Percentiles rank a stretch among this genome's conserved stretches.
These are phyloP conservation scores for Echiichthys vipera DNA, from an alignment of 2,797 vertebrate species.

Conservation along the genomic window DNA sequence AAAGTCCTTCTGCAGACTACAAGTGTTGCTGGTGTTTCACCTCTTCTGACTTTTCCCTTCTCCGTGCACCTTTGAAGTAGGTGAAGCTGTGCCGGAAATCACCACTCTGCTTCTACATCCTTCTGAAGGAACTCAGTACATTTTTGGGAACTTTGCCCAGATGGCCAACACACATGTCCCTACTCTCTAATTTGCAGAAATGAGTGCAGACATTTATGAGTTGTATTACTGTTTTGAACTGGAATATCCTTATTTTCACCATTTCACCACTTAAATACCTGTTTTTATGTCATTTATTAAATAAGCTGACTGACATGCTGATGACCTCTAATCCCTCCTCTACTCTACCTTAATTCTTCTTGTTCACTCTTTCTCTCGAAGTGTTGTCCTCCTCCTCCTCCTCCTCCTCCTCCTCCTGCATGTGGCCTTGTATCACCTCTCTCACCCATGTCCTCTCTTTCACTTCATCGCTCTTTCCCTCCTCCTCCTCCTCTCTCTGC, in stretches of 20 bases:
- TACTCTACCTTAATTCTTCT: background rate
- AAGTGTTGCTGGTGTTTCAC: too few relatives aligned
- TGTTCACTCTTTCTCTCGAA: too few relatives aligned
- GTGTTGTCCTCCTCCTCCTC: constrained; percentile 19
- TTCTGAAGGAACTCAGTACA: background rate
- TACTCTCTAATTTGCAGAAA: background rate
- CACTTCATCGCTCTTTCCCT: constrained; percentile 1
- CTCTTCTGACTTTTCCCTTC: background rate
- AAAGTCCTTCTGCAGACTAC: background rate
- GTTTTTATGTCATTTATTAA: too few relatives aligned
- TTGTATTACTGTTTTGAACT: background rate
- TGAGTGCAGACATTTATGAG: background rate
- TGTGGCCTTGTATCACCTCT: constrained; percentile 42
- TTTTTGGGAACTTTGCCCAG: background rate
- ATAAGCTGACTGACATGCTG: background rate
- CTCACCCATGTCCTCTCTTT: constrained; percentile 7
- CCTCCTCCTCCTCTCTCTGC: constrained; percentile 30
- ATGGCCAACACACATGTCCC: background rate
- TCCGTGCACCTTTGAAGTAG: background rate
- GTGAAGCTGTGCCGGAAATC: background rate
- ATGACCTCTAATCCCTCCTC: background rate
- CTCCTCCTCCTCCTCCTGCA: constrained; percentile 16
- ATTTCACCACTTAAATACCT: background rate
- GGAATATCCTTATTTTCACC: background rate
- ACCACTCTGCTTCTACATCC: background rate